A percentile compares a stretch with the other conserved stretches of the same genome.
Evolutionary conservation across 2,888 invertebrate species (phyloP).

Genomic region (Agrenia bidenticulata): DNA sequence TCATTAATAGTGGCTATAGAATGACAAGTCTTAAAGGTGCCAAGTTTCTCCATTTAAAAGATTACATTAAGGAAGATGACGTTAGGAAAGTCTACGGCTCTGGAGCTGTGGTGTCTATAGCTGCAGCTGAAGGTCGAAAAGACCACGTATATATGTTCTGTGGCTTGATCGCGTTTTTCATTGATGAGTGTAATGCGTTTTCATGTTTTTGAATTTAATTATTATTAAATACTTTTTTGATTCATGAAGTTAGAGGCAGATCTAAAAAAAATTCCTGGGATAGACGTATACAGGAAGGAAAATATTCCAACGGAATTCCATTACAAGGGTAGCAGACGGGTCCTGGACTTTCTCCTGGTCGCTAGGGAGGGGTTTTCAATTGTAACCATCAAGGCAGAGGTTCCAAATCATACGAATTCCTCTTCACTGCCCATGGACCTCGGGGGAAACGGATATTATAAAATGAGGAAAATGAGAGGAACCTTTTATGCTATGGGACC

Average conservation of each 20-base stretch:
- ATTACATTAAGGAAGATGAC: conserved; percentile 50
- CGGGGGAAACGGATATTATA: conserved; percentile 53
- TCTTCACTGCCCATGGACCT: conserved; percentile 28
- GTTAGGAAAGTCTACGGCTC: conserved; percentile 52
- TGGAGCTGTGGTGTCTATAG: conserved; percentile 48
- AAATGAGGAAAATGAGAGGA: conserved; percentile 54
- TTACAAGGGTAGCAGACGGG: conserved; percentile 57
- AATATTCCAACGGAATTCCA: conserved; percentile 58
- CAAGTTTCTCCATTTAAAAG: conserved; percentile 51
- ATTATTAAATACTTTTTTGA: background rate
- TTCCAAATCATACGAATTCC: conserved; percentile 31
- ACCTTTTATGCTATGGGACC: conserved; percentile 55
- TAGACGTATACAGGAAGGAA: conserved; percentile 55
- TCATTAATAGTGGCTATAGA: conserved; percentile 56
- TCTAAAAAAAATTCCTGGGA: conserved; percentile 49
- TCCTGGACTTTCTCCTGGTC: conserved; percentile 57
- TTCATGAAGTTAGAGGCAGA: conserved; percentile 11
- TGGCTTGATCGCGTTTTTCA: too few species aligned
- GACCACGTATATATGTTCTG: too few species aligned
- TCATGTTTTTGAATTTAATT: too few species aligned
- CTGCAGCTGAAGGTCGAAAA: too few species aligned
- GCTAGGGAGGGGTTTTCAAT: conserved; percentile 56
- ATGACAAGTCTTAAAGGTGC: conserved; percentile 54
- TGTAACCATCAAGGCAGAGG: conserved; percentile 44
- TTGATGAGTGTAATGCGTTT: too few species aligned